Evolutionary conservation across 1,140 invertebrate species (phyloP), one percentile per base, ranked within the genome.

Genomic region (Eriocheir sinensis): DNA sequence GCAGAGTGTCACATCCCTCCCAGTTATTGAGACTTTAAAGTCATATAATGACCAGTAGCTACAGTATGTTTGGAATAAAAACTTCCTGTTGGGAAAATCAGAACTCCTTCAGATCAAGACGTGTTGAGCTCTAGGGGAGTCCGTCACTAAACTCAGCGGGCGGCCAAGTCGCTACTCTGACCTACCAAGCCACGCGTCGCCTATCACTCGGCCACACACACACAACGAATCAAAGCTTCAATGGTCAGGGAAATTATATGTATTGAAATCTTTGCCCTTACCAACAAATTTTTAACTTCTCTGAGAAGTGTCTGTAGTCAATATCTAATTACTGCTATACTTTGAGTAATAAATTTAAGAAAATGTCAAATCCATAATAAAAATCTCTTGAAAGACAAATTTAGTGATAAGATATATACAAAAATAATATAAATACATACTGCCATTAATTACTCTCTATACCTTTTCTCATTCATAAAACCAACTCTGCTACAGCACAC

Each of bases 361-460:
- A 72, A 72, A 21, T 72, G n/a, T n/a, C 6, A 72, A 72, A n/a
- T n/a, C n/a, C 60, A 72, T 48, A 8, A 48, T 72, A 72, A n/a
- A 4, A n/a, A 21, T 72, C 60, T 72, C 21, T 72, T 72, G 21
- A 21, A 72, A n/a, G n/a, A 21, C 21, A 21, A 72, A n/a, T 21
- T 72, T 27, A n/a, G n/a, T n/a, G 2, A n/a, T 72, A 72, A 27
- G 27, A n/a, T 72, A 72, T 72, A n/a, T 72, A 72, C 60, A 72
- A 72, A 72, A 72, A 72, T 72, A 72, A 72, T 72, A 72, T 72
- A 72, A 72, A 72, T 72, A 72, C 60, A 72, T 72, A 72, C 60
- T 72, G 60, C 60, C 60, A 72, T n/a, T 21, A 72, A 21, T 72
- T n/a, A n/a, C 60, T 72, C 60, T n/a, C 60, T 72, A 72, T 12